Evolutionary conservation across 2,797 vertebrate species (phyloP), one percentile per base, ranked within the genome.

Genomic region (Anolis apletophallus): DNA sequence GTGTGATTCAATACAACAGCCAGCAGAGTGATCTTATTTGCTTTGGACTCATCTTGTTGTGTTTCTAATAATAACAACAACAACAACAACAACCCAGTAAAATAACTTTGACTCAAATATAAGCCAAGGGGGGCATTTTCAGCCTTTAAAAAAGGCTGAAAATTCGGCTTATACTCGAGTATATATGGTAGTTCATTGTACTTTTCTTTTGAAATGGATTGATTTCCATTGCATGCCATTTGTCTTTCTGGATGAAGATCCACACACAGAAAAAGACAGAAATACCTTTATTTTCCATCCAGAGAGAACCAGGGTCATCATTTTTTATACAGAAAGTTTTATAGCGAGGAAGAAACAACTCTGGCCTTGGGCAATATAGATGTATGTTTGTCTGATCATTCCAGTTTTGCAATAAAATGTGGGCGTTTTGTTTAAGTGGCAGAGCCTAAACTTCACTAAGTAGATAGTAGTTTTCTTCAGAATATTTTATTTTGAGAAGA

Each of bases 401-500:
- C 34, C n/a, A n/a, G 19, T 29, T 87, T 46, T 81, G 78, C 23
- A 76, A 59, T 46, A 23, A n/a, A 81, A 23, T 16, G 73, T 81
- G 69, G 78, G 9, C 32, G 68, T 52, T 50, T n/a, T 50, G 59
- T 72, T 61, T 76, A 80, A 83, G 34, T 4, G 7, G 34, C 8
- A 81, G 79, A 74, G 73, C 13, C 46, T 21, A 29, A 76, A 68
- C 81, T 86, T 74, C 32, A 50, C 23, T 55, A 34, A 68, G 69
- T 67, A 67, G 21, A 73, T 55, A 59, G 32, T 57, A 55, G 32
- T 54, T 81, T 81, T 46, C 50, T 57, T 67, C 10, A 57, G 19
- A 69, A 57, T 59, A 76, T 81, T 86, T 72, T 46, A 81, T 75
- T 76, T 81, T 34, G 55, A 54, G 13, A 67, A 74, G 32, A 67